phyloP scores from a whole-genome alignment of 2,797 vertebrate genomes.

The Lindbergichthys nudifrons region DNA sequence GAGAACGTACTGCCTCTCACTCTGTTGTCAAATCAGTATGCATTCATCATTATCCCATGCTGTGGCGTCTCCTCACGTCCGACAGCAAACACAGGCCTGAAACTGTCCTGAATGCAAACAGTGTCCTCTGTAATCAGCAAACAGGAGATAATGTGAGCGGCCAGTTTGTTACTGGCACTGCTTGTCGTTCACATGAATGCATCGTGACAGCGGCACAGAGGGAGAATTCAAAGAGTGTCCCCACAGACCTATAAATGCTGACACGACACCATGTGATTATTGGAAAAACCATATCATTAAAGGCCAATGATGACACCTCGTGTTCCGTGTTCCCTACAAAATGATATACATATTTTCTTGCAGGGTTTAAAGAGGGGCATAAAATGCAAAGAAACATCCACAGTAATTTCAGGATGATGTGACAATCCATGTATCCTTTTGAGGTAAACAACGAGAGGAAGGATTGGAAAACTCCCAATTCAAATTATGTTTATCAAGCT shows the following conservation, averaged over 20 bases:
- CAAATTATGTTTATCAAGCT: not conserved
- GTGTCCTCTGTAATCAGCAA: conserved; percentile 67
- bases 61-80: conserved; percentile 49
- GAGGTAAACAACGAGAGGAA: conserved; percentile 22
- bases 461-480: conserved; percentile 5
- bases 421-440: not conserved
- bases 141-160: conserved; percentile 37
- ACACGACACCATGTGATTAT: conserved; percentile 31
- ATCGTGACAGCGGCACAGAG: conserved; percentile 25
- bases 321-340: not conserved
- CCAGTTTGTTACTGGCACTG: conserved; percentile 33
- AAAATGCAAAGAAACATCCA: not conserved
- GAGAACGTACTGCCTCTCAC: conserved; percentile 41
- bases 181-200: conserved; percentile 45
- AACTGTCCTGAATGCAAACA: conserved; percentile 53
- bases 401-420: not conserved
- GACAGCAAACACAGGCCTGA: conserved; percentile 46
- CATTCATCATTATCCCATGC: conserved; percentile 44
- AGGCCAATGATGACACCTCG: conserved; percentile 10
- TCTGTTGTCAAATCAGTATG: conserved; percentile 47
- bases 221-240: conserved; percentile 31
- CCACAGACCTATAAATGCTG: conserved; percentile 8
- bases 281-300: conserved; percentile 14
- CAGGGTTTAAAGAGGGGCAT: not conserved
- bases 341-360: not conserved